Evolutionary conservation across 2,797 vertebrate species (phyloP).

Genomic region (Craterocephalus amniculus): DNA sequence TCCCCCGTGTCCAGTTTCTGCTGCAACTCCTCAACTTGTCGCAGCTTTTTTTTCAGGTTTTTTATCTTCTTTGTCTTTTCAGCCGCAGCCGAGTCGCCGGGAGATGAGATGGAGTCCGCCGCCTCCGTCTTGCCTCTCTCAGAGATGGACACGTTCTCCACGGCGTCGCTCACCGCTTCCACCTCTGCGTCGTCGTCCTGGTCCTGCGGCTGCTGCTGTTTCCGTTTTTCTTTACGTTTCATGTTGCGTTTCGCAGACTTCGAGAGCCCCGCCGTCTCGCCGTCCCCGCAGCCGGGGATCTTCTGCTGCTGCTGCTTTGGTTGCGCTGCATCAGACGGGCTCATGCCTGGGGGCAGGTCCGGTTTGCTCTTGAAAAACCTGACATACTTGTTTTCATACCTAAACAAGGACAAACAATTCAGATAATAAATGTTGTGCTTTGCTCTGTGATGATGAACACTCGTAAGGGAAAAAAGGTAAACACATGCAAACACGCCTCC

Average conservation of each 20-base stretch:
- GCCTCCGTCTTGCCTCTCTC: constrained; percentile 18
- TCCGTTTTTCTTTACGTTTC: constrained; percentile 94
- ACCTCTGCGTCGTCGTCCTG: constrained; percentile 72
- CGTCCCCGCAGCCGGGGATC: constrained; percentile 63
- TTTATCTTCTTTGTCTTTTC: constrained; percentile 92
- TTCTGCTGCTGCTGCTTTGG: constrained; percentile 74
- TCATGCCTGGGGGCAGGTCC: constrained; percentile 91
- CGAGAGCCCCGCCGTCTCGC: constrained; percentile 83
- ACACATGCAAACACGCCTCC: neutral
- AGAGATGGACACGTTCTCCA: constrained; percentile 81
- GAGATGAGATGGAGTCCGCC: constrained; percentile 9
- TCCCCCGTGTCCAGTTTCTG: constrained; percentile 90
- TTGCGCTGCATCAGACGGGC: constrained; percentile 51
- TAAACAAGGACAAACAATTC: constrained; percentile 44
- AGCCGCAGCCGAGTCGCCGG: constrained; percentile 35
- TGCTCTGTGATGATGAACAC: neutral
- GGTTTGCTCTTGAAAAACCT: constrained; percentile 98
- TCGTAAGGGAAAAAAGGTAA: neutral
- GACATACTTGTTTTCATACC: constrained; percentile 96
- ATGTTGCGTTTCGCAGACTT: constrained; percentile 93
- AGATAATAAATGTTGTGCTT: neutral
- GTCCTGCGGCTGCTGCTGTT: constrained; percentile 87
- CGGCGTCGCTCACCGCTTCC: constrained; percentile 75
- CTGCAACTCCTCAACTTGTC: constrained; percentile 92
- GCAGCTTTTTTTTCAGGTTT: constrained; percentile 93